Evolutionary conservation across 37 sponge, comb jelly and placozoan genomes (phyloP), one percentile per base, ranked within the genome.

Genomic region (Ianthella basta): DNA sequence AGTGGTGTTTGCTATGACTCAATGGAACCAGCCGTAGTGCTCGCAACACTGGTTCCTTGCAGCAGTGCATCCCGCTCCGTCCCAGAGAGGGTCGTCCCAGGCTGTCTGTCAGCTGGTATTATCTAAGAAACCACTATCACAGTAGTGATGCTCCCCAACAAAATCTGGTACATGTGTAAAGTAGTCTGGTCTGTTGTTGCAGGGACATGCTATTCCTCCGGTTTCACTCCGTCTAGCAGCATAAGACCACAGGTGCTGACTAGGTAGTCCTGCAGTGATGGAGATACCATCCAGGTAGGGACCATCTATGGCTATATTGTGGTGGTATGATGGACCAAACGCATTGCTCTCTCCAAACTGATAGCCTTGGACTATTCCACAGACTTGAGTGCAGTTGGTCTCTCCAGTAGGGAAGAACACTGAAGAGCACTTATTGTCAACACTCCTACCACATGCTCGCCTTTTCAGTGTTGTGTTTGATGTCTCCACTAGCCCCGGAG

Each of bases 1-100:
- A 41, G 41, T 40, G 78, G 78, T 40, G n/a, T 15, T 1, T 19
- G 78, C 53, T 24, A 75, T 44, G n/a, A 24, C 24, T n/a, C 54
- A 20, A 75, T 75, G 78, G 54, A 75, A 75, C 78, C 78, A 75
- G 54, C 78, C 78, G 54, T 75, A 75, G 24, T 53, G 44, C 20
- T 75, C 78, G 40, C 78, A 75, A 41, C 78, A 75, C 20, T 19
- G 37, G 78, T 75, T 75, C 32, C 54, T 53, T 41, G 78, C 23
- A 41, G 54, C 25, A 24, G n/a, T 21, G 23, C 78, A 75, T 1
- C 78, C 78, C 25, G 37, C 53, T 3, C 78, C 78, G 25, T 75
- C 78, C 78, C 78, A 75, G 8, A 75, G 25, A 24, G 78, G 78
- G 40, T 75, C 78, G 3, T 39, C 54, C 78, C 78, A 75, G 21